Base-by-base conservation (phyloP, 2,113 vertebrate genomes). In the Dasyurus viverrinus region DNA sequence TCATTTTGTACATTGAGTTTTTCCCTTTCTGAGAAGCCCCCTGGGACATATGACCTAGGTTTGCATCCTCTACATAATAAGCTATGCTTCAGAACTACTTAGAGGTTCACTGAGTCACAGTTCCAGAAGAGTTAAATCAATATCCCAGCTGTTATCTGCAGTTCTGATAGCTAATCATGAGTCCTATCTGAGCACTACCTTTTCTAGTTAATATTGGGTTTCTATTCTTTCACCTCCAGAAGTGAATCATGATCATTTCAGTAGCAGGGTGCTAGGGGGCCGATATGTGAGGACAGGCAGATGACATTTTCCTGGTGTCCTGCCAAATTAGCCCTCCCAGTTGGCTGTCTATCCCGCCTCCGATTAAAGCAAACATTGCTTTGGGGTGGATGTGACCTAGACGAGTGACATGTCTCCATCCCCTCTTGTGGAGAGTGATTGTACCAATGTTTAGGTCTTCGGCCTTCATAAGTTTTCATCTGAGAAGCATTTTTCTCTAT, bases 401-500 rank as follows among this genome's bases (percentile, higher is more conserved):
- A 54, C 96, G 42, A 46, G 30, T 92, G 94, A 97, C 23, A 92
- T 36, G 95, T 96, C 14, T 30, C 23, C 89, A 52, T 94, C 47
- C 26, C 30, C 26, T 95, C 47, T 76, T 92, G 92, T 30, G 95
- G 90, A 92, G 90, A 94, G 23, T 22, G 93, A 90, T 95, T 97
- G 93, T 97, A n/a, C 36, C 91, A 92, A 92, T 84, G 68, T 84
- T 84, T 84, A 90, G 96, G 95, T 93, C 94, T 53, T 96, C 52
- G 90, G 94, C 42, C 60, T 93, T 92, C 11, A 0, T 50, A 76
- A 93, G 19, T 60, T 96, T 97, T 92, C 89, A 89, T 95, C 92
- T 95, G 95, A 96, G 96, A 91, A 91, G 46, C 92, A 54, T 89
- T 91, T 96, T 96, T 96, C 92, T 90, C 57, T 97, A 95, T 94